phyloP scores from a whole-genome alignment of 2,888 invertebrate species.

The Acrobasis suavella region DNA sequence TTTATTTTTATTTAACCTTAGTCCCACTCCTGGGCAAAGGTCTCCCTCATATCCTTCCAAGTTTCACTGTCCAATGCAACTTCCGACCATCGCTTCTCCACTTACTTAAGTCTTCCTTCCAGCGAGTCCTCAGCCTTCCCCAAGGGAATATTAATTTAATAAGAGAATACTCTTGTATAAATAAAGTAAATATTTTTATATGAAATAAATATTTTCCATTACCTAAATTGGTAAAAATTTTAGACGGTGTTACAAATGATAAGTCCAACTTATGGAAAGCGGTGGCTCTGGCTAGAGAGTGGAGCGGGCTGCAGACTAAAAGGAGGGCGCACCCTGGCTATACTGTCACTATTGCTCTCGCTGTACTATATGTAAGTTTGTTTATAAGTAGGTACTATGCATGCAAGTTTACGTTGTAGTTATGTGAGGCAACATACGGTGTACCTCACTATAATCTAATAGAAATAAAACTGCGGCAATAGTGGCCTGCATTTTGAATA shows the following conservation, averaged over 20 bases:
- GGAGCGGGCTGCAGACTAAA: slow-evolving; percentile 57
- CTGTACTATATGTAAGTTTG: slow-evolving; percentile 54
- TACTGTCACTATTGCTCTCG: slow-evolving; percentile 50
- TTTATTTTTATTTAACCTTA: no score
- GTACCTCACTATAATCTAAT: no score
- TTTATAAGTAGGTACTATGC: background rate
- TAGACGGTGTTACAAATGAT: slow-evolving; percentile 30
- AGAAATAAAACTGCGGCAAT: no score
- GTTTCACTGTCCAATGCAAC: no score
- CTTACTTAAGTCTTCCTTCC: no score
- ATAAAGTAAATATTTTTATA: background rate
- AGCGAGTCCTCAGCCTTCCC: no score
- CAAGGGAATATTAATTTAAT: background rate
- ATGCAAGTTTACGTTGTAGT: no score
- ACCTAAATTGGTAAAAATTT: background rate
- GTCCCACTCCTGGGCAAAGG: no score
- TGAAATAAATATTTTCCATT: background rate
- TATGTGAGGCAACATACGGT: no score
- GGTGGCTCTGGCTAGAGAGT: slow-evolving; percentile 55
- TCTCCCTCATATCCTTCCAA: no score
- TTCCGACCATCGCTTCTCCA: no score
- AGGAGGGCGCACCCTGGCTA: slow-evolving; percentile 55
- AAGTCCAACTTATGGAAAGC: slow-evolving; percentile 51
- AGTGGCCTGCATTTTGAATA: no score
- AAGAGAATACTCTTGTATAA: background rate